A percentile compares a stretch with the other conserved stretches of the same genome.
phyloP scores from a whole-genome alignment of 2,888 invertebrate genomes.

The Amphimallon solstitiale region DNA sequence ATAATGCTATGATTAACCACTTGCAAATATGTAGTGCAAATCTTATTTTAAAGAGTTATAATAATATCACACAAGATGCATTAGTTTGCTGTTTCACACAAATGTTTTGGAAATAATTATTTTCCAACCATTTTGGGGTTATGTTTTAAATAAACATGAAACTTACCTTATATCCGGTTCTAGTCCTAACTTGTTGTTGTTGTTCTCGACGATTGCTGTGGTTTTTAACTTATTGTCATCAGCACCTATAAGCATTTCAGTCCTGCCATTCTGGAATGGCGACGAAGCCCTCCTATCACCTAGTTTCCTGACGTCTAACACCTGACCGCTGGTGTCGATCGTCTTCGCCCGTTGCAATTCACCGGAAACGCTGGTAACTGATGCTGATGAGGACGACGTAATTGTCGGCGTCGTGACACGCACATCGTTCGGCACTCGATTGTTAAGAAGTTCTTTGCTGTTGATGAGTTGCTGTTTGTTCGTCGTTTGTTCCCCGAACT shows the following conservation, averaged over 20 bases:
- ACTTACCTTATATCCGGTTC: constrained; percentile 70
- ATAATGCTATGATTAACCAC: too few species aligned
- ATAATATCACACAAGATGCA: too few species aligned
- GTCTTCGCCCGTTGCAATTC: constrained; percentile 40
- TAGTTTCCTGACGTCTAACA: constrained; percentile 64
- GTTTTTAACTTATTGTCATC: constrained; percentile 71
- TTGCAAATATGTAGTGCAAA: too few species aligned
- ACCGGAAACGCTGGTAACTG: constrained; percentile 32
- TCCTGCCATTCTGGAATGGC: constrained; percentile 76
- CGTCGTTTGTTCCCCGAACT: constrained; percentile 51
- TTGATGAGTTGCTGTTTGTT: constrained; percentile 22
- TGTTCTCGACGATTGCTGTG: constrained; percentile 69
- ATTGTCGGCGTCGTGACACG: constrained; percentile 45
- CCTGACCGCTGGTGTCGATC: constrained; percentile 55
- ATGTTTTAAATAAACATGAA: too few species aligned
- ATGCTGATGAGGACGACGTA: constrained; percentile 16
- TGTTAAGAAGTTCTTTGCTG: constrained; percentile 43
- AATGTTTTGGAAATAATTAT: too few species aligned
- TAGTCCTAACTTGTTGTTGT: constrained; percentile 68
- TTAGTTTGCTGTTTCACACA: too few species aligned
- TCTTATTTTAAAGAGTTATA: too few species aligned
- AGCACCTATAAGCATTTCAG: constrained; percentile 78
- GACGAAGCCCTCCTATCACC: constrained; percentile 66
- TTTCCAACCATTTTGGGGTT: too few species aligned
- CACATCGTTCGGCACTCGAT: constrained; percentile 57